Evolutionary conservation across 2,113 vertebrate genomes (phyloP).

Genomic region (Cygnus atratus): DNA sequence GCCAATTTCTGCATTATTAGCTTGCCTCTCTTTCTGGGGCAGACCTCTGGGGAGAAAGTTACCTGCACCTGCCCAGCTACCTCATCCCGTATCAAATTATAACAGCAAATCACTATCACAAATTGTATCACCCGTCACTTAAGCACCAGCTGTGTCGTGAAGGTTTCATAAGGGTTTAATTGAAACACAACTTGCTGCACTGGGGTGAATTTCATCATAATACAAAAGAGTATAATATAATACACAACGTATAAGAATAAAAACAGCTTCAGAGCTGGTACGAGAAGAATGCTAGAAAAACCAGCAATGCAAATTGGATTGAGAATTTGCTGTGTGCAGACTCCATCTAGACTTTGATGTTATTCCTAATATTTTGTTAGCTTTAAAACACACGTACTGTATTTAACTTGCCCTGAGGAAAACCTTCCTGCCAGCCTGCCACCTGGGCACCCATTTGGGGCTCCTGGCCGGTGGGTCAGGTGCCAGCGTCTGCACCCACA

Average conservation of each 20-base stretch:
- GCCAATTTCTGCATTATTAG: neutral
- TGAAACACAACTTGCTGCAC: neutral
- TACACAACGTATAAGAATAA: too few relatives aligned
- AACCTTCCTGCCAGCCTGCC: neutral
- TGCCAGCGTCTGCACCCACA: neutral
- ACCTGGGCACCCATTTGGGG: neutral
- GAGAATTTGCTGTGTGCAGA: neutral
- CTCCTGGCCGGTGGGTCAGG: fast-evolving
- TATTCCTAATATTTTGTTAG: neutral
- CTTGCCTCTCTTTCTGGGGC: neutral
- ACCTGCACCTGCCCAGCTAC: neutral
- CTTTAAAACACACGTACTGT: neutral
- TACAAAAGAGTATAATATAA: neutral
- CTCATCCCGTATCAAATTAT: neutral
- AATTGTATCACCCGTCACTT: neutral
- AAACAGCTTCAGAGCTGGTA: neutral
- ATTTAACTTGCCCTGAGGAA: neutral
- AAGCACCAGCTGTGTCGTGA: neutral
- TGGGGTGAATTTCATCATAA: neutral
- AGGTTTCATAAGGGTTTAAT: neutral
- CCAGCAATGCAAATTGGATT: neutral
- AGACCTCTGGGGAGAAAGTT: neutral
- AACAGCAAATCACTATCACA: neutral
- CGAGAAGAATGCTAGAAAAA: neutral
- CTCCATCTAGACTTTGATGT: neutral